Evolutionary conservation across 1,140 invertebrate species (phyloP).

Genomic region (Drosophila subpulchrella): DNA sequence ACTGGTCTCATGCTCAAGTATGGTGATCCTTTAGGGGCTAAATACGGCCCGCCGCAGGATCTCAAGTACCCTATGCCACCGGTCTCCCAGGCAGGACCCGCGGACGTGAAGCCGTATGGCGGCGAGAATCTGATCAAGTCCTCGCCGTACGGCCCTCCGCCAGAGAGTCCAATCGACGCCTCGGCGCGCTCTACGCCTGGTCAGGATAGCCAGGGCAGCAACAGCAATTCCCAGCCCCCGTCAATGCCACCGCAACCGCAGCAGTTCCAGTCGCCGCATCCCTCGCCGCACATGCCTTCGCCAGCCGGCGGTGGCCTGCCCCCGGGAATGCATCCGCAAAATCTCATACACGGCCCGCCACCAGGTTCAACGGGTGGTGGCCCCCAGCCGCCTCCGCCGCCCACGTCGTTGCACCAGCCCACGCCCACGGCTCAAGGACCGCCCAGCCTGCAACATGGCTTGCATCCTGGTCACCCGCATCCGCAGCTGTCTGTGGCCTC

Average conservation of each 20-base stretch:
- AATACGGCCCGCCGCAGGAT: constrained; percentile 80
- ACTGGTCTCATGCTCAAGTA: constrained; percentile 82
- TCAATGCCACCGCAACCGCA: constrained; percentile 75
- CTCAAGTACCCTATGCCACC: constrained; percentile 81
- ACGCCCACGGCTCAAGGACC: constrained; percentile 37
- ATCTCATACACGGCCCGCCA: constrained; percentile 85
- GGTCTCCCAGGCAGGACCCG: constrained; percentile 49
- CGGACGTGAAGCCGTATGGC: constrained; percentile 59
- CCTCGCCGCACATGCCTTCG: constrained; percentile 80
- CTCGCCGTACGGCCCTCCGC: constrained; percentile 74
- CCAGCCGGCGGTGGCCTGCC: constrained; percentile 73
- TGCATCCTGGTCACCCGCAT: constrained; percentile 64
- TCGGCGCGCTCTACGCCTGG: constrained; percentile 80
- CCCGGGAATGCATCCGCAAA: constrained; percentile 86
- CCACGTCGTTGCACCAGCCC: constrained; percentile 66
- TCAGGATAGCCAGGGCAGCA: constrained; percentile 84
- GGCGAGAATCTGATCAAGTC: constrained; percentile 83
- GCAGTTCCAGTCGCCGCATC: constrained; percentile 82
- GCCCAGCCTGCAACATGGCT: constrained; percentile 58
- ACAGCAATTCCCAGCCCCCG: constrained; percentile 82
- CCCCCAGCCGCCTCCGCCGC: constrained; percentile 53
- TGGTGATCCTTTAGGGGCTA: constrained; percentile 74
- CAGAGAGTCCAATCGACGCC: constrained; percentile 81
- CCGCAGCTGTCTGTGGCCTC: constrained; percentile 63
- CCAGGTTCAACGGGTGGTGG: constrained; percentile 23